Evolutionary conservation across 2,888 invertebrate genomes (phyloP).

Genomic region (Ennomos fuscantarius): DNA sequence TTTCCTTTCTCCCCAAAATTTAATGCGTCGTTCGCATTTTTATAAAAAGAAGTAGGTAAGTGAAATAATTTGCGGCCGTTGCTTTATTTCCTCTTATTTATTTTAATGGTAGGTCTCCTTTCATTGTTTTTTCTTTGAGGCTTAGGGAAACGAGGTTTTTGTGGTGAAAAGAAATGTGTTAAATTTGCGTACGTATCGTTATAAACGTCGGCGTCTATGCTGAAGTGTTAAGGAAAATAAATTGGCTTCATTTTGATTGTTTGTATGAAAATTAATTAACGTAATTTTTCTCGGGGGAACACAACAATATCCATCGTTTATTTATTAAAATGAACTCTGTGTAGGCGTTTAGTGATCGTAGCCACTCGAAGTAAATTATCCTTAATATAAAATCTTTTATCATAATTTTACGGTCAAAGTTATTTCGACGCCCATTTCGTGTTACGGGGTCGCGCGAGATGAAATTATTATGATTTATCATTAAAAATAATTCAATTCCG

Average conservation of each 20-base stretch:
- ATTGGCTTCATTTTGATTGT: slow-evolving; percentile 66
- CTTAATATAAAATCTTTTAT: slow-evolving; percentile 78
- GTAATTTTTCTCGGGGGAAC: slow-evolving; percentile 31
- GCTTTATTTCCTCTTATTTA: slow-evolving; percentile 84
- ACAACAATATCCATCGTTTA: slow-evolving; percentile 22
- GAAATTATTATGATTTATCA: slow-evolving; percentile 45
- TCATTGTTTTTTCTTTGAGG: slow-evolving; percentile 75
- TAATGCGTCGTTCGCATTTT: slow-evolving; percentile 85
- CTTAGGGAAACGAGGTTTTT: slow-evolving; percentile 67
- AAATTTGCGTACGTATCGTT: slow-evolving; percentile 63
- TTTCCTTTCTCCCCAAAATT: slow-evolving; percentile 85
- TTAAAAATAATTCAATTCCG: slow-evolving; percentile 54
- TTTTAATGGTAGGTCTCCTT: slow-evolving; percentile 83
- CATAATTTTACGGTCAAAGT: slow-evolving; percentile 76
- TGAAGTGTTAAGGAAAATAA: slow-evolving; percentile 64
- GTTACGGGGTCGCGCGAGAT: slow-evolving; percentile 64
- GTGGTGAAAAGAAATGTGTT: slow-evolving; percentile 66
- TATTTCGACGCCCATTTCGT: slow-evolving; percentile 71
- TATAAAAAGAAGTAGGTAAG: slow-evolving; percentile 84
- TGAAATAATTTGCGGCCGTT: slow-evolving; percentile 83
- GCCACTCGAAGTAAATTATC: slow-evolving; percentile 69
- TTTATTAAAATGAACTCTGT: slow-evolving; percentile 43
- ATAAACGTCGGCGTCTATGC: slow-evolving; percentile 65
- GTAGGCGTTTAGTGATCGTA: slow-evolving; percentile 64
- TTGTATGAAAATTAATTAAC: slow-evolving; percentile 63